Evolutionary conservation across 2,888 invertebrate species (phyloP).

Genomic region (Ceraclea dissimilis): DNA sequence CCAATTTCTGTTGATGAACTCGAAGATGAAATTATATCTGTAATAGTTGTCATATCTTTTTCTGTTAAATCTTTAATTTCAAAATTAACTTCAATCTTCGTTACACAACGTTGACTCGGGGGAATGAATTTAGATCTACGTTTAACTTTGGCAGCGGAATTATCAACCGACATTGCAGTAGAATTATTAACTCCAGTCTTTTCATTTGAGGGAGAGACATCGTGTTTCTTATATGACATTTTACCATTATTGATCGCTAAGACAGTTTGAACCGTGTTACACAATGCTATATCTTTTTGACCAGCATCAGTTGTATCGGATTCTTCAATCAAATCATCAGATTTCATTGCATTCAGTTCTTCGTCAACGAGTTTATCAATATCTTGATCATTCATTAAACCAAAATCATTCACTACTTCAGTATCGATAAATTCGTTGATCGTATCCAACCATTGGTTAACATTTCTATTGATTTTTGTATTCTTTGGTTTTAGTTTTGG

Average conservation of each 20-base stretch:
- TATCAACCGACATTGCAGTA: not conserved
- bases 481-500: too few relatives aligned
- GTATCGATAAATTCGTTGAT: slow-evolving; percentile 2
- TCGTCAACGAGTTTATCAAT: slow-evolving; percentile 1
- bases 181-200: not conserved
- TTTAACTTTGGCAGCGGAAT: slow-evolving; percentile 15
- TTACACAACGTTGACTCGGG: slow-evolving; percentile 36
- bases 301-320: not conserved
- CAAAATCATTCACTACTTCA: not conserved
- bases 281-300: too few relatives aligned
- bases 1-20: slow-evolving; percentile 20
- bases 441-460: slow-evolving; percentile 5
- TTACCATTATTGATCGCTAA: slow-evolving; percentile 8
- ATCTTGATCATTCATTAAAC: not conserved
- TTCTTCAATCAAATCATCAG: not conserved
- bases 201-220: not conserved
- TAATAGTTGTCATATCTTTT: slow-evolving; percentile 5
- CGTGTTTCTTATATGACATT: slow-evolving; percentile 12
- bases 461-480: not conserved
- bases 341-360: slow-evolving; percentile 3
- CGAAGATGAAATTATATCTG: not conserved
- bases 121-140: slow-evolving; percentile 34
- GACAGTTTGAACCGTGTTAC: slow-evolving; percentile 5
- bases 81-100: slow-evolving; percentile 30
- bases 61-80: slow-evolving; percentile 18